phyloP scores from a whole-genome alignment of 2,888 invertebrate species.

The Stegana nigrithorax region DNA sequence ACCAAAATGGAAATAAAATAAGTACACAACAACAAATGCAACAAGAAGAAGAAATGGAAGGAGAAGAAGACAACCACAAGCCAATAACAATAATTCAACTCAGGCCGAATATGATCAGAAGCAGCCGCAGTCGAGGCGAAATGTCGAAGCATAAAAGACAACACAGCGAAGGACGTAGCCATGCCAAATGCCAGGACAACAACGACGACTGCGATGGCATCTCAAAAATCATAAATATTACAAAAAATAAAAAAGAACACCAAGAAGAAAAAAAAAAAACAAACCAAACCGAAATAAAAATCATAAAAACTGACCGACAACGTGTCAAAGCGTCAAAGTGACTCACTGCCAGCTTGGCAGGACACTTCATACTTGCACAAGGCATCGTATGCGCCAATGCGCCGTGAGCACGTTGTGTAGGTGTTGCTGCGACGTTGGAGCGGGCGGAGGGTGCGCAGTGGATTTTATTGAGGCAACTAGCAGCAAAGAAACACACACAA shows the following conservation, averaged over 20 bases:
- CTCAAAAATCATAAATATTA: conserved; percentile 55
- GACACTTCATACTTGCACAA: too few relatives aligned
- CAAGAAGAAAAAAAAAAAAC: not conserved
- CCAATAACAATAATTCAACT: conserved; percentile 23
- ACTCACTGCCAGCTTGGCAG: too few relatives aligned
- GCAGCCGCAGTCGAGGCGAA: conserved; percentile 23
- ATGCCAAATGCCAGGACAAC: conserved; percentile 23
- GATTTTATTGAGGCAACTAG: conserved; percentile 40
- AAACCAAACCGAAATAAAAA: not conserved
- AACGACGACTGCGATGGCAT: conserved; percentile 38
- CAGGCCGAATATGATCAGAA: not conserved
- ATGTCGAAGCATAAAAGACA: not conserved
- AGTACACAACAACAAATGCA: conserved; percentile 4
- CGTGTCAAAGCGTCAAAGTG: conserved; percentile 8
- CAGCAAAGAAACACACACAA: conserved; percentile 45
- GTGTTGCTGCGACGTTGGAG: conserved; percentile 10
- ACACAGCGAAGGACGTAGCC: conserved; percentile 4
- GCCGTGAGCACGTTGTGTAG: not conserved
- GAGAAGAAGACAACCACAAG: not conserved
- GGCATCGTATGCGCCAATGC: not conserved
- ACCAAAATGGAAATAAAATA: conserved; percentile 11
- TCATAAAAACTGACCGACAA: conserved; percentile 39
- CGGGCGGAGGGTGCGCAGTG: conserved; percentile 13
- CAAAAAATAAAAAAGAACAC: conserved; percentile 39
- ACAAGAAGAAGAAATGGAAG: not conserved